These are phyloP conservation scores for Tridacna gigas DNA, from an alignment of 2,888 invertebrate genomes.

Conservation along the genomic window DNA sequence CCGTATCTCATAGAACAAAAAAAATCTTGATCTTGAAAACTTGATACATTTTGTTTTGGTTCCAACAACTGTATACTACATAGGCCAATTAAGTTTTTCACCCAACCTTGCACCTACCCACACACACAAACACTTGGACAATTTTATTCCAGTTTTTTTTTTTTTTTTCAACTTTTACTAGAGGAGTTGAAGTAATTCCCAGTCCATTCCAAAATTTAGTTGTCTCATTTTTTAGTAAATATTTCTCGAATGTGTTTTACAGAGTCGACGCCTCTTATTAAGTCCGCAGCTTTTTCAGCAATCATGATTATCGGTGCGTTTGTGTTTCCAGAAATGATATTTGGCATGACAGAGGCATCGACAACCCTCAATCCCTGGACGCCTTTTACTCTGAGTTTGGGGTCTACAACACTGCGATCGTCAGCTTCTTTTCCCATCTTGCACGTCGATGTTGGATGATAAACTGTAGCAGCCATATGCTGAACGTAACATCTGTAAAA, in stretches of 20 bases:
- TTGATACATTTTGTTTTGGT: too few relatives aligned
- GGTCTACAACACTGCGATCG: conserved; percentile 43
- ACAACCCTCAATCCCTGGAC: conserved; percentile 41
- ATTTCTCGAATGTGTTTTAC: conserved; percentile 29
- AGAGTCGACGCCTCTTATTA: conserved; percentile 47
- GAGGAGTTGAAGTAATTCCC: too few relatives aligned
- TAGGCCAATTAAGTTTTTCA: too few relatives aligned
- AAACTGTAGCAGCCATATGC: conserved; percentile 33
- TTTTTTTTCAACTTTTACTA: too few relatives aligned
- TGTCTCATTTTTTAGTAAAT: neutral
- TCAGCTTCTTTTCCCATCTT: conserved; percentile 50
- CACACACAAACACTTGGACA: too few relatives aligned
- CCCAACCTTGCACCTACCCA: too few relatives aligned
- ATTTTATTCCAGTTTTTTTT: too few relatives aligned
- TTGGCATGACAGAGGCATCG: conserved; percentile 54
- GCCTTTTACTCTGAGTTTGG: conserved; percentile 45
- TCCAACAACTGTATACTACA: too few relatives aligned
- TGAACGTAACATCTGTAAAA: conserved; percentile 41
- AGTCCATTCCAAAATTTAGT: too few relatives aligned
- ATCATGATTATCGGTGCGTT: conserved; percentile 61
- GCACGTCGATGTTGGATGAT: conserved; percentile 58
- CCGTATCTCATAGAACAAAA: too few relatives aligned
- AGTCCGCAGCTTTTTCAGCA: conserved; percentile 55
- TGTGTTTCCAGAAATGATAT: conserved; percentile 49
- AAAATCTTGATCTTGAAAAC: too few relatives aligned